Evolutionary conservation across 1,140 invertebrate genomes (phyloP), one percentile per base, ranked within the genome.

Genomic region (Polypedilum pembai): DNA sequence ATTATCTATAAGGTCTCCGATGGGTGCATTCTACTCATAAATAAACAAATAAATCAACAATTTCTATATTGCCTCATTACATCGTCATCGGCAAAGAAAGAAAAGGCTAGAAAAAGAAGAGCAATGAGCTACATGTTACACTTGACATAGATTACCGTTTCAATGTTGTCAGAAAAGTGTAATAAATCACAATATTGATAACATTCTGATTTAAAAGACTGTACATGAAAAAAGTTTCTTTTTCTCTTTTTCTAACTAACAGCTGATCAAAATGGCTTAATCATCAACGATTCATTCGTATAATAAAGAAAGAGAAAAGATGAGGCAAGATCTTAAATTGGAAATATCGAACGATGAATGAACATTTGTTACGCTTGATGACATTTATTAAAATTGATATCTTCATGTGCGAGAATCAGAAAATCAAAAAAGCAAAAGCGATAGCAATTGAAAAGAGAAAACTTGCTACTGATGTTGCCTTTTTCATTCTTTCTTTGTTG

Each of bases 381-480:
- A 69, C 65, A 12, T 69, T 69, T 69, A 69, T 69, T 69, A 20
- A 69, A 69, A 69, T 69, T 69, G 65, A 69, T 69, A 69, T 69
- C 65, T 69, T 69, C 65, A 69, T 69, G 17, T 56, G 45, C 12
- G 45, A 56, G 24, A 33, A 5, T 33, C 24, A 33, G 2, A 33
- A 33, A 33, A 33, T 33, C 24, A 5, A 33, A 33, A 33, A 5
- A 33, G 24, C 24, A 5, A 33, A 1, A 3, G 24, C 24, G 1
- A 33, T 33, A 33, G 24, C 24, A 33, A 33, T 33, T 33, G 24
- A 33, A 33, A 33, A 33, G 24, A 5, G 24, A 5, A 33, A 33
- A 33, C 24, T 33, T 33, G 24, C 24, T 33, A 33, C 24, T 33
- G 24, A 1, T 33, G 24, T 33, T 5, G 24, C 24, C 24, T 33